Evolutionary conservation across 2,113 vertebrate species (phyloP).

Genomic region (Entomyzon cyanotis): DNA sequence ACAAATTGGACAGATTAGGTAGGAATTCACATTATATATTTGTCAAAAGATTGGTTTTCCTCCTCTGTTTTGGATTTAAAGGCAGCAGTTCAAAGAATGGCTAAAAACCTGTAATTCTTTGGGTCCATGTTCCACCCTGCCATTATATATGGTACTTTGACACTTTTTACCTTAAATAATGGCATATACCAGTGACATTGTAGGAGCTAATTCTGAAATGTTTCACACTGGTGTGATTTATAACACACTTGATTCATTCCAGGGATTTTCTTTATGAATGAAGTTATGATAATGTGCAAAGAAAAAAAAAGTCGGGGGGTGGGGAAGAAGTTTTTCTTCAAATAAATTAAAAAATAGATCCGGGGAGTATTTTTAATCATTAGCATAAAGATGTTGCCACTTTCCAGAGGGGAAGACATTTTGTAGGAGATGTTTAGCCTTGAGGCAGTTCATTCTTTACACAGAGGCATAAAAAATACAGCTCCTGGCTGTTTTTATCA

Average conservation of each 20-base stretch:
- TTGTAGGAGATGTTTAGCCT: constrained; percentile 48
- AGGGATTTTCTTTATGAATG: background rate
- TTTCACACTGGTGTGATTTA: background rate
- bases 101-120: background rate
- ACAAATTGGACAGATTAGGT: background rate
- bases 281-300: background rate
- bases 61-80: background rate
- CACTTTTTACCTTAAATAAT: background rate
- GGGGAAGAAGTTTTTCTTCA: background rate
- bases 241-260: background rate
- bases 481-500: constrained; percentile 60
- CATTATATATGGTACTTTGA: background rate
- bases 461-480: constrained; percentile 55
- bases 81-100: background rate
- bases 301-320: background rate
- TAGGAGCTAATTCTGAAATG: background rate
- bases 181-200: background rate
- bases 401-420: constrained; percentile 45
- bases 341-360: background rate
- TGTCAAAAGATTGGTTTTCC: background rate
- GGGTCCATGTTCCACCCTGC: background rate
- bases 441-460: constrained; percentile 55
- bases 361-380: constrained; percentile 54
- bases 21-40: background rate
- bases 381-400: constrained; percentile 48